Base-by-base conservation (phyloP, 1,140 invertebrate species). In the Drosophila ironensis region DNA sequence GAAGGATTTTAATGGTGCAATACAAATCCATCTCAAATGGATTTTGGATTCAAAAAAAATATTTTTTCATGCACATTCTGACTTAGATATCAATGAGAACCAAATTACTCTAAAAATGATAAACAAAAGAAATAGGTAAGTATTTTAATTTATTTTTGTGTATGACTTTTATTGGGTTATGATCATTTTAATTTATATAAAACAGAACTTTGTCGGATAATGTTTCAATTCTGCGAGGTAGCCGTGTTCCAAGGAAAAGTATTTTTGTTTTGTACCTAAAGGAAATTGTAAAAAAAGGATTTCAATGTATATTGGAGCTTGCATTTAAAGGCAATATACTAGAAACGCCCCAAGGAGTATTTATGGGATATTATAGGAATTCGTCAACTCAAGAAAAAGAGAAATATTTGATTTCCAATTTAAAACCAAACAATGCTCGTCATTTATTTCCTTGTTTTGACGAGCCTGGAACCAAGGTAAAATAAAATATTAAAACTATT, bases 381-480 rank as follows among this genome's bases (percentile, higher is more conserved):
- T 76, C 89, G 0, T 91, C 90, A 1, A 90, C 90, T 2, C 91
- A 92, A 16, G 81, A 91, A n/a, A 88, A 91, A 78, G 90, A 93
- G 63, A 91, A 91, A 72, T 92, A 94, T 69, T 90, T 95, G 2
- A 94, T 93, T 0, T 95, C 96, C 1, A 94, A 97, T 82, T 92
- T 98, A 57, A 93, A 96, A 59, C 94, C 95, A 0, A 95, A 95
- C 50, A 93, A 96, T 87, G 97, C 97, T 0, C 91, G 96, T 19
- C 92, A 93, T 22, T 92, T 97, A 41, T 98, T 98, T 88, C 97
- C 97, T 0, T 98, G 97, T 86, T 97, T 98, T 90, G 97, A 98
- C 88, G 96, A 98, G 82, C 97, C 97, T 0, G 92, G 90, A 0
- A 93, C 95, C 59, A 98, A 98, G 91, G 81, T 78, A 33, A 12